Evolutionary conservation across 2,888 invertebrate species (phyloP), one percentile per base, ranked within the genome.

Genomic region (Drosophila quinaria): DNA sequence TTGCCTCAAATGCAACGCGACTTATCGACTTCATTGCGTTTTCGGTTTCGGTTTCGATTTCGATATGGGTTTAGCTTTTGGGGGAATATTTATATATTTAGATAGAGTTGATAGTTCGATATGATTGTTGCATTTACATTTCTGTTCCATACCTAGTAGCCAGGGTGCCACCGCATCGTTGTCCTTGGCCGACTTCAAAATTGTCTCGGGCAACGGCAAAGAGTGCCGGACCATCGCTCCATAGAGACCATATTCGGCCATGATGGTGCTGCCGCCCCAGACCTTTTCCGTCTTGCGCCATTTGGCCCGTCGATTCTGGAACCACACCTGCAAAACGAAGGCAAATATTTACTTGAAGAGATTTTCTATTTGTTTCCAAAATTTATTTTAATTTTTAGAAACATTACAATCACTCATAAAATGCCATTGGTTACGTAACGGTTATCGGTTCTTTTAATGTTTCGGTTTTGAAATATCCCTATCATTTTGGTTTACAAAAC

Each of bases 211-310:
- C 80, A 99, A 95, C 0, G 99, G 99, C 78, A 99, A 94, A 51
- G 99, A 99, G 94, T 99, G 99, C 75, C 99, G 95, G 80, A 99
- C 99, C 99, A 99, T 99, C 82, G 99, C 99, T 1, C 99, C 99
- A 93, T 99, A 99, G 55, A 99, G 95, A 3, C 99, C 99, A 92
- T 99, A 99, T 93, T 99, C 99, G 79, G 99, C 99, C 99, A 99
- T 99, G 92, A 99, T 99, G 87, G 99, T 99, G 92, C 98, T 98
- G 89, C 98, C 95, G 51, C 99, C 99, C 99, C 99, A 99, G 87
- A 98, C 99, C 93, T 99, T 99, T 94, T 99, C 99, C 60, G 99
- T 99, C 93, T 99, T 99, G 74, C 99, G 96, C 99, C 99, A 99
- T 93, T 99, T 99, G 90, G 99, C 99, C 47, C 99, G 95, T 29